A percentile compares a stretch with the other conserved stretches of the same genome.
phyloP scores from a whole-genome alignment of 2,888 invertebrate species.

The Luperina testacea region DNA sequence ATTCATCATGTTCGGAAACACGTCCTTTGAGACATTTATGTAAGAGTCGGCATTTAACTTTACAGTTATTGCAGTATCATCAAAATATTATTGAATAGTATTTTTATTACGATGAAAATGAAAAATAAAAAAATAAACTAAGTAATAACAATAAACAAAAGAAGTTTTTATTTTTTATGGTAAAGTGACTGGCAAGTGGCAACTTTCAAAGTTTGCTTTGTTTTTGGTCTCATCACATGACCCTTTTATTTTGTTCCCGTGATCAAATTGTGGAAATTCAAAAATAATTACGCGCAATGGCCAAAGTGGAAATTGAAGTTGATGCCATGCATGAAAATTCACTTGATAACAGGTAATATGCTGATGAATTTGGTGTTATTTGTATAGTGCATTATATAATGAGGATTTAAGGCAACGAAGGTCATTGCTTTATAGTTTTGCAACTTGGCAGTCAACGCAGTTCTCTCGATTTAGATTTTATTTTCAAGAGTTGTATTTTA shows the following conservation, averaged over 20 bases:
- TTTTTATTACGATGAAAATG: not conserved
- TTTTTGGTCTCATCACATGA: slow-evolving; percentile 91
- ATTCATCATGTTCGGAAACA: not conserved
- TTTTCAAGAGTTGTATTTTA: slow-evolving; percentile 65
- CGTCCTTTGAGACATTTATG: not conserved
- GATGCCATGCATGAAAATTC: slow-evolving; percentile 91
- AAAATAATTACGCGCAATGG: slow-evolving; percentile 90
- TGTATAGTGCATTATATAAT: slow-evolving; percentile 82
- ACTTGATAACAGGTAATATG: slow-evolving; percentile 91
- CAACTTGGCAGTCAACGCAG: slow-evolving; percentile 81
- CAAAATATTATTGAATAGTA: not conserved
- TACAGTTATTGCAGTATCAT: no score
- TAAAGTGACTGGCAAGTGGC: slow-evolving; percentile 53
- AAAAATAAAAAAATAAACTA: not conserved
- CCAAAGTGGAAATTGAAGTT: slow-evolving; percentile 89
- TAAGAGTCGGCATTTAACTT: not conserved
- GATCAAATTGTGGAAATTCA: slow-evolving; percentile 92
- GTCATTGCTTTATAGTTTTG: slow-evolving; percentile 82
- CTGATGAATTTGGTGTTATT: slow-evolving; percentile 60
- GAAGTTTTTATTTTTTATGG: not conserved
- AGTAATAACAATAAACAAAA: slow-evolving; percentile 11
- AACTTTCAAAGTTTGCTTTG: slow-evolving; percentile 65
- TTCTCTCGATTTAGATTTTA: slow-evolving; percentile 69
- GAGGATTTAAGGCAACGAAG: slow-evolving; percentile 80
- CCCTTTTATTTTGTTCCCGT: slow-evolving; percentile 93